Base-by-base conservation (phyloP, 2,113 vertebrate genomes). In the Chlamydotis undulata region DNA sequence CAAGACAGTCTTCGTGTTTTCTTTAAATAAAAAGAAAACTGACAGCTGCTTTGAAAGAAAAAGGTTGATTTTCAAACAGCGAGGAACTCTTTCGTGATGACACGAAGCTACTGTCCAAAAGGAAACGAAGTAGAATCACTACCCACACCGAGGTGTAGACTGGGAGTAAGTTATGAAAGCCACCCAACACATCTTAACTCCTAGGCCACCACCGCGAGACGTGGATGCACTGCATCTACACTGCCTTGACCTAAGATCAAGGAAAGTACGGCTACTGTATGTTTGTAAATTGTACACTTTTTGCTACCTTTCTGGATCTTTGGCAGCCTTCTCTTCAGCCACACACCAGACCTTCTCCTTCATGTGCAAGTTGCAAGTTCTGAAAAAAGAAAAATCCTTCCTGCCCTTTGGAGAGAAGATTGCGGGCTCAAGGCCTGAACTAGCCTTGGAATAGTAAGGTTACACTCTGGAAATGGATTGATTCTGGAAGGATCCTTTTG, bases 261-360 rank as follows among this genome's bases (percentile, higher is more conserved):
- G n/a, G 41, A 11, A 61, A n/a, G 5, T 0, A 35, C 2, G 23
- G 25, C 47, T 37, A n/a, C 9, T 8, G 1, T 18, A 26, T 1
- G 2, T 41, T 57, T 57, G 79, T 45, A 52, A 77, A 71, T 9
- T 10, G 25, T 5, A 28, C 33, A 49, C 4, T 14, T 23, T 9
- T 45, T 21, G 33, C 39, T 82, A 4, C 21, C 1, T 19, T 52
- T 45, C 55, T 25, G 68, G 71, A 3, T 33, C 35, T 65, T 41
- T 24, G 14, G 64, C 49, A 61, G 19, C 35, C 57, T 35, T 53
- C 60, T 73, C 50, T 57, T 64, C 87, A 68, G 17, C 39, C 19
- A 10, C 41, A 50, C 21, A 33, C 28, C 21, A 60, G 39, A 37
- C 16, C 50, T 82, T 8, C n/a, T 86, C 18, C 61, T 78, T 29